phyloP scores from a whole-genome alignment of 2,888 invertebrate species.

The Ennomos erosarius region DNA sequence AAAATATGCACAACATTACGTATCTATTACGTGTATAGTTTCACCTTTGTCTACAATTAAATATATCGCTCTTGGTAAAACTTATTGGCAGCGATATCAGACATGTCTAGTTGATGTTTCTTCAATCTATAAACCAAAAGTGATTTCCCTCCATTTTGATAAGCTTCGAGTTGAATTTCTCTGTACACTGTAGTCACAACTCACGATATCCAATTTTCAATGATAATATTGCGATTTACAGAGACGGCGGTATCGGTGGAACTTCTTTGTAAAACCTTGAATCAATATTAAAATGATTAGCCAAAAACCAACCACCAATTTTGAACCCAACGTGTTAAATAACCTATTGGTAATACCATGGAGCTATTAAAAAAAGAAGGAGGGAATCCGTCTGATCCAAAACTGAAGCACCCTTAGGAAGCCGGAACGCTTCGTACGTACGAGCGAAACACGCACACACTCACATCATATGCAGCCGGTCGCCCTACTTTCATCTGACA shows the following conservation, averaged over 20 bases:
- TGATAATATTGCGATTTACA: constrained; percentile 44
- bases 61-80: neutral
- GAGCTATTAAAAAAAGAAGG: too few relatives aligned
- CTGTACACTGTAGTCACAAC: too few relatives aligned
- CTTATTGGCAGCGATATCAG: constrained; percentile 3
- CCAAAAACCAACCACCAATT: too few relatives aligned
- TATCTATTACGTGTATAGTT: neutral
- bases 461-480: too few relatives aligned
- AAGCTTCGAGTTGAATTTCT: neutral
- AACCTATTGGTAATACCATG: too few relatives aligned
- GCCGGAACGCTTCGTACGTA: too few relatives aligned
- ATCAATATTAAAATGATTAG: constrained; percentile 28
- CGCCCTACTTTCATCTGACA: too few relatives aligned
- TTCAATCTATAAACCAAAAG: neutral
- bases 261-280: constrained; percentile 79
- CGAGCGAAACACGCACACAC: too few relatives aligned
- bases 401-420: too few relatives aligned
- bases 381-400: too few relatives aligned
- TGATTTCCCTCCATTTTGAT: neutral
- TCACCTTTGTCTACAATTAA: neutral
- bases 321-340: too few relatives aligned
- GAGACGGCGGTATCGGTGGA: constrained; percentile 73
- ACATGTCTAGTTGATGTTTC: neutral
- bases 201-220: too few relatives aligned
- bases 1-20: neutral